Evolutionary conservation across 1,140 invertebrate species (phyloP).

Genomic region (Oedothorax gibbosus): DNA sequence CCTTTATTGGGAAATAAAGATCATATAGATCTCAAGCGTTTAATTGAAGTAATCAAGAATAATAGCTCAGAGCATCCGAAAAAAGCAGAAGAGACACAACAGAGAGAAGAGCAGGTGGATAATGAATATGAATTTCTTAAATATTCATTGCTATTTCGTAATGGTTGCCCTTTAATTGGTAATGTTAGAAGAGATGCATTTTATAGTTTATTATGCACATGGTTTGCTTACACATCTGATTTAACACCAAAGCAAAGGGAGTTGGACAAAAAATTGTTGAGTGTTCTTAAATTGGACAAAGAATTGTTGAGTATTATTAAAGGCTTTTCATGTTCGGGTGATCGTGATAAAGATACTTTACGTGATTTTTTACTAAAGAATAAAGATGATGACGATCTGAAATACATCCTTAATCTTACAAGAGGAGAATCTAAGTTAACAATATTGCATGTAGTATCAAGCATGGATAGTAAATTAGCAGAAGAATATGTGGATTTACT

Average conservation of each 20-base stretch:
- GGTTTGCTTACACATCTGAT: background rate
- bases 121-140: background rate
- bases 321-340: background rate
- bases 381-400: background rate
- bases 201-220: too few relatives aligned
- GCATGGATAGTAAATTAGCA: background rate
- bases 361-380: background rate
- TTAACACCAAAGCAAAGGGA: background rate
- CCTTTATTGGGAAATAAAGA: background rate
- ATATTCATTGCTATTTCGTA: background rate
- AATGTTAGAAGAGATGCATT: too few relatives aligned
- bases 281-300: too few relatives aligned
- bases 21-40: background rate
- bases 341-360: background rate
- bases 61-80: background rate
- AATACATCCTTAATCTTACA: background rate
- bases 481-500: background rate
- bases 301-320: background rate
- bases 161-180: too few relatives aligned
- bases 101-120: background rate
- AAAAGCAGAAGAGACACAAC: background rate
- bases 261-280: too few relatives aligned
- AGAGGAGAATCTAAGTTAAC: background rate
- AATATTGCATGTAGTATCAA: conserved; percentile 1
- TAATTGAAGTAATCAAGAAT: too few relatives aligned